Evolutionary conservation across 2,113 vertebrate species (phyloP).

Genomic region (Percina caprodes): DNA sequence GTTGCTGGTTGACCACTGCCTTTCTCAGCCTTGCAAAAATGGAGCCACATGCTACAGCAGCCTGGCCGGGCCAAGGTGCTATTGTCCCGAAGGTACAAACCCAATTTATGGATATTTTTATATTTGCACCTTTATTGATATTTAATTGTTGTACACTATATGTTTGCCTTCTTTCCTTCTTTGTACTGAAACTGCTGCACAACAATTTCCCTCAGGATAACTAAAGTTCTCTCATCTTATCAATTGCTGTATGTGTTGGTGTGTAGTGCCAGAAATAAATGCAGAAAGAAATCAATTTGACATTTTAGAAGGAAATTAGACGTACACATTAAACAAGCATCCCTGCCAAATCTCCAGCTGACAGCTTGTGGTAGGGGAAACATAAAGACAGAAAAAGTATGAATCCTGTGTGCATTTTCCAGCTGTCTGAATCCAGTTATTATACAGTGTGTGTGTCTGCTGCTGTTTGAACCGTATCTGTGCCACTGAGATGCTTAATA

Average conservation of each 20-base stretch:
- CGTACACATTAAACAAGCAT: background rate
- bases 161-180: background rate
- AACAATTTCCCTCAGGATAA: no score
- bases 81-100: slow-evolving; percentile 90
- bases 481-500: slow-evolving; percentile 73
- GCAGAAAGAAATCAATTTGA: background rate
- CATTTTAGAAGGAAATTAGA: background rate
- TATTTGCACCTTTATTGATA: background rate
- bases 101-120: background rate
- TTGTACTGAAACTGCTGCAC: no score
- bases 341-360: background rate
- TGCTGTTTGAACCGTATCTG: slow-evolving; percentile 58
- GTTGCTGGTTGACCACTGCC: slow-evolving; percentile 90
- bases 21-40: slow-evolving; percentile 91
- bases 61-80: slow-evolving; percentile 89
- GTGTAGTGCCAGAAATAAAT: slow-evolving; percentile 11
- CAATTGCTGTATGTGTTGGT: background rate
- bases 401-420: background rate
- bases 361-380: background rate
- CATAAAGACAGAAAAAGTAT: background rate
- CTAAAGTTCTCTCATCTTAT: no score
- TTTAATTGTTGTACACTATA: background rate
- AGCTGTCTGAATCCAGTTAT: slow-evolving; percentile 16
- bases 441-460: background rate
- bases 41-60: slow-evolving; percentile 91